phyloP scores from a whole-genome alignment of 2,113 vertebrate species.

The Nothoprocta perdicaria region DNA sequence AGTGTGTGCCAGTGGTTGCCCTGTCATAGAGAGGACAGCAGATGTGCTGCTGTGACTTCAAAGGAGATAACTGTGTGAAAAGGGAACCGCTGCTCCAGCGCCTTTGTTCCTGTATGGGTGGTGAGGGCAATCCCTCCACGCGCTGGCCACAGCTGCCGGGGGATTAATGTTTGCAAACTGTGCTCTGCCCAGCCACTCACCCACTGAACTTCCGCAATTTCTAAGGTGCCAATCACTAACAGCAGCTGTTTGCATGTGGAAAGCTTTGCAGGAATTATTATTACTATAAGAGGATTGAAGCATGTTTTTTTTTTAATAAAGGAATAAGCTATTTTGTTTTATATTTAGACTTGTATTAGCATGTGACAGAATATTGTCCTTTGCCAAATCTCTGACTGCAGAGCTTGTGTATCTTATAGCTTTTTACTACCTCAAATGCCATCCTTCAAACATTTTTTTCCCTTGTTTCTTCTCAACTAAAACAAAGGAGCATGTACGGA shows the following conservation, averaged over 20 bases:
- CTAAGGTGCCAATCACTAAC: conserved; percentile 12
- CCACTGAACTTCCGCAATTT: conserved; percentile 31
- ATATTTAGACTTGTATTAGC: conserved; percentile 40
- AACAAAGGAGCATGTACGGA: not conserved
- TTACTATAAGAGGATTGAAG: not conserved
- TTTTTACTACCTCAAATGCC: not conserved
- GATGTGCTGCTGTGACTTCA: not conserved
- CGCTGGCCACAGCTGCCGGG: conserved; percentile 11
- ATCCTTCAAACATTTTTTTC: not conserved
- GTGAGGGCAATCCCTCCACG: not conserved
- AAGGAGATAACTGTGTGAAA: not conserved
- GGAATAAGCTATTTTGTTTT: conserved; percentile 15
- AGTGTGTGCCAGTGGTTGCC: not conserved
- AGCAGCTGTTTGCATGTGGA: conserved; percentile 18
- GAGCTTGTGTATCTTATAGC: conserved; percentile 7
- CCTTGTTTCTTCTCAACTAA: not conserved
- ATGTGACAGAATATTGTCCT: conserved; percentile 15
- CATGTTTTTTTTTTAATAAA: not conserved
- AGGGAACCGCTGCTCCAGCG: not conserved
- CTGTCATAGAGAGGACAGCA: not conserved
- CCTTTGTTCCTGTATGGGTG: not conserved
- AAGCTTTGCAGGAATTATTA: conserved; percentile 27
- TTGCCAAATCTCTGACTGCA: conserved; percentile 24
- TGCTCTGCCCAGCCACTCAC: not conserved
- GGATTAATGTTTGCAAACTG: conserved; percentile 34